phyloP scores from a whole-genome alignment of 1,140 invertebrate genomes.

The Pygmarrhopalites habei region DNA sequence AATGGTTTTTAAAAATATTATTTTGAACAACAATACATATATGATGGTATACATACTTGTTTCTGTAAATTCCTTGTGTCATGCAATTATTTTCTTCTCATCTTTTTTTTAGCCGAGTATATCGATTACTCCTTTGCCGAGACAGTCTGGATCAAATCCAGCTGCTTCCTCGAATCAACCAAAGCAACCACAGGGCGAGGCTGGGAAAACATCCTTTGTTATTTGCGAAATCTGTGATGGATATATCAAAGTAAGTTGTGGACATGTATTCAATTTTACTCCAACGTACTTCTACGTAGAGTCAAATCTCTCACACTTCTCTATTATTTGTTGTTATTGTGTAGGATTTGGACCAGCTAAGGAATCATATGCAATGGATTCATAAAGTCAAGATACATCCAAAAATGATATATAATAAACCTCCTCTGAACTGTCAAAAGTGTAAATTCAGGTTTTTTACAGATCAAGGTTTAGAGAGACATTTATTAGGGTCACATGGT shows the following conservation, averaged over 20 bases:
- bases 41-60: no score
- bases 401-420: slow-evolving; percentile 90
- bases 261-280: background rate
- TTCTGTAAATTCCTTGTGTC: no score
- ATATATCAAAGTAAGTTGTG: slow-evolving; percentile 66
- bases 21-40: no score
- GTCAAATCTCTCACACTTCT: background rate
- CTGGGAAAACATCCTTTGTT: slow-evolving; percentile 71
- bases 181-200: slow-evolving; percentile 31
- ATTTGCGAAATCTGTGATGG: slow-evolving; percentile 93
- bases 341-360: slow-evolving; percentile 75
- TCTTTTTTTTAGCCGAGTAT: slow-evolving; percentile 59
- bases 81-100: no score
- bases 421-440: slow-evolving; percentile 90
- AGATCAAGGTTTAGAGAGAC: slow-evolving; percentile 81
- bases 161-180: slow-evolving; percentile 39
- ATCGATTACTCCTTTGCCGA: slow-evolving; percentile 79
- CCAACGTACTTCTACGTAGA: background rate
- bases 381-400: slow-evolving; percentile 94
- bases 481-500: slow-evolving; percentile 85
- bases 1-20: no score
- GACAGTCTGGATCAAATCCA: slow-evolving; percentile 48
- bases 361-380: slow-evolving; percentile 93
- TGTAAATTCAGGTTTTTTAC: slow-evolving; percentile 83
- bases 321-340: slow-evolving; percentile 29